Percentiles rank a stretch among this genome's conserved stretches.
These are phyloP conservation scores for Pachyuromys duprasi DNA, from an alignment of 2,797 vertebrate species.

Conservation along the genomic window DNA sequence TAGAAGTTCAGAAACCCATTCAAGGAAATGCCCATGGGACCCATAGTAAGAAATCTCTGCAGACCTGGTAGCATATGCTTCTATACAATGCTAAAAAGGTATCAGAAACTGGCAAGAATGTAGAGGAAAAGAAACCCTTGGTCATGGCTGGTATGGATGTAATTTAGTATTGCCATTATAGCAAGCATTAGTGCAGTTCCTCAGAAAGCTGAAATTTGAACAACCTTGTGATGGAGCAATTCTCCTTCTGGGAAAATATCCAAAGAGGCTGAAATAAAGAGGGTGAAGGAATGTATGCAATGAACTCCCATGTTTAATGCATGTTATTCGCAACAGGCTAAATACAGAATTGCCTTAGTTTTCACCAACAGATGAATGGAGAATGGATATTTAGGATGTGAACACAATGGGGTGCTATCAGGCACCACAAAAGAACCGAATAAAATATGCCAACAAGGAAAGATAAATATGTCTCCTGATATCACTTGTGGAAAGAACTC, in stretches of 20 bases:
- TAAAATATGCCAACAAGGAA: background rate
- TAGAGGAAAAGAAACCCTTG: too few species aligned
- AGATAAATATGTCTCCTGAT: background rate
- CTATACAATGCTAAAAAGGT: background rate
- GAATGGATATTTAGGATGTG: background rate
- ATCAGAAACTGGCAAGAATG: background rate
- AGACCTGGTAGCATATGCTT: background rate
- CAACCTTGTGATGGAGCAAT: background rate
- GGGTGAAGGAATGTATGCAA: background rate
- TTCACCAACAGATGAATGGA: background rate
- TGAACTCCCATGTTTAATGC: background rate
- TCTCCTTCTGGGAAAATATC: background rate
- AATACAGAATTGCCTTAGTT: too few species aligned
- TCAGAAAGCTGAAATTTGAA: background rate
- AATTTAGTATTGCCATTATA: background rate
- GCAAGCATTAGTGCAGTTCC: background rate
- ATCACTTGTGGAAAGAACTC: background rate
- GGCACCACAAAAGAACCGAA: background rate
- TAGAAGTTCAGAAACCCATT: background rate
- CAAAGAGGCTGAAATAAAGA: background rate
- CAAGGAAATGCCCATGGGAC: background rate
- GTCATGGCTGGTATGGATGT: background rate
- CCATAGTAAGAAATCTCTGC: background rate
- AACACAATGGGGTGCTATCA: background rate
- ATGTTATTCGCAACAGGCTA: background rate